Evolutionary conservation across 2,113 vertebrate species (phyloP).

Genomic region (Anolis carolinensis): DNA sequence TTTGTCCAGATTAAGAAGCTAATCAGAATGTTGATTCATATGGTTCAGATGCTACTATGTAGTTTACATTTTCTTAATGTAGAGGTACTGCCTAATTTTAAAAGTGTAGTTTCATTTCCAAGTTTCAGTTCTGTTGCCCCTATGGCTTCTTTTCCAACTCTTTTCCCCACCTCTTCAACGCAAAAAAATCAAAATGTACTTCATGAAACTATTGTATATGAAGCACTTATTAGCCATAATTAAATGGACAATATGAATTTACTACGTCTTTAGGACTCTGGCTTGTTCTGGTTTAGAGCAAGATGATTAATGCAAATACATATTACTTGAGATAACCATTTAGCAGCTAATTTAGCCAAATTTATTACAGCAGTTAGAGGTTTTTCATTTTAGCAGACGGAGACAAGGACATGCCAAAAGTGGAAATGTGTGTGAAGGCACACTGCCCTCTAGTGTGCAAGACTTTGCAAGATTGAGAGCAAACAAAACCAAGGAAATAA

Average conservation of each 20-base stretch:
- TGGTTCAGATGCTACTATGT: constrained; percentile 40
- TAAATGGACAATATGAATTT: constrained; percentile 96
- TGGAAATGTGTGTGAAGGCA: constrained; percentile 74
- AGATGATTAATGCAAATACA: constrained; percentile 99
- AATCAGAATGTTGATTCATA: neutral
- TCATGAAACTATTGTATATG: constrained; percentile 88
- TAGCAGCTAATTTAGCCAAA: constrained; percentile 99
- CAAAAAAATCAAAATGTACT: constrained; percentile 74
- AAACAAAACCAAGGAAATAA: neutral
- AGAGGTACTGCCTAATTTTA: constrained; percentile 33
- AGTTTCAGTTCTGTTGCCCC: constrained; percentile 55
- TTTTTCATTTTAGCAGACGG: constrained; percentile 85
- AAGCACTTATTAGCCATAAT: constrained; percentile 94
- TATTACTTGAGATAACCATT: constrained; percentile 99
- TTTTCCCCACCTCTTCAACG: neutral
- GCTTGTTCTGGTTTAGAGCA: constrained; percentile 93
- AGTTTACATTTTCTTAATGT: constrained; percentile 10
- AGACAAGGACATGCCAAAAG: constrained; percentile 87
- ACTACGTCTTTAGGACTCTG: constrained; percentile 87
- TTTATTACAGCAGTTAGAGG: constrained; percentile 94
- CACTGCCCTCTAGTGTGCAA: constrained; percentile 86
- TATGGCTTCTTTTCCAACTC: constrained; percentile 72
- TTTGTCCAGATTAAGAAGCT: neutral
- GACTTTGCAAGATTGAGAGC: neutral
- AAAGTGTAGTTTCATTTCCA: constrained; percentile 55